A percentile compares a stretch with the other conserved stretches of the same genome.
These are phyloP conservation scores for Petrocephalus sullivani DNA, from an alignment of 2,797 vertebrate species.

Conservation along the genomic window DNA sequence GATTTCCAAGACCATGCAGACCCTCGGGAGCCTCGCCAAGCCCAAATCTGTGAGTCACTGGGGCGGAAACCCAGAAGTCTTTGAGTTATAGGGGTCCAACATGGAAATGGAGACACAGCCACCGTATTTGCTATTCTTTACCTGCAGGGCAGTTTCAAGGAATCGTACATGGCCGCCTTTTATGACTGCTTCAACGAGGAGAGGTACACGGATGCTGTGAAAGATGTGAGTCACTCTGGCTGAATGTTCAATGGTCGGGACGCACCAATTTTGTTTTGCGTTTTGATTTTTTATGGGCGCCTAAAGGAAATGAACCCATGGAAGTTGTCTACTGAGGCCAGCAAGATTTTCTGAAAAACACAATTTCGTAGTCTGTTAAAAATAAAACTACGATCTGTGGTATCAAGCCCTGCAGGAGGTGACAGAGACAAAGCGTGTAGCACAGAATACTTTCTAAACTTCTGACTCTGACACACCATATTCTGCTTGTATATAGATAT, in stretches of 20 bases:
- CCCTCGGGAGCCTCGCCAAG: constrained; percentile 92
- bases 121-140: background rate
- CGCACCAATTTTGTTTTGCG: background rate
- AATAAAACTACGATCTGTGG: background rate
- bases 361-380: background rate
- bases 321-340: background rate
- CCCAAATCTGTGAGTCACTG: constrained; percentile 86
- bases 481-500: background rate
- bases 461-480: background rate
- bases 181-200: constrained; percentile 97
- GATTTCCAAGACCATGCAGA: constrained; percentile 97
- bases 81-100: background rate
- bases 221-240: constrained; percentile 56
- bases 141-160: constrained; percentile 91
- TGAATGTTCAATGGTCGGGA: background rate
- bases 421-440: background rate
- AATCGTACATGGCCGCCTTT: constrained; percentile 95
- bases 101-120: background rate
- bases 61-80: no score
- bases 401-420: background rate
- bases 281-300: background rate
- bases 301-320: background rate
- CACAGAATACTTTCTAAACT: background rate
- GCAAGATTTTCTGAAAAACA: background rate
- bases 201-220: constrained; percentile 94